Evolutionary conservation across 2,888 invertebrate species (phyloP), one percentile per base, ranked within the genome.

Genomic region (Brenthis hecate): DNA sequence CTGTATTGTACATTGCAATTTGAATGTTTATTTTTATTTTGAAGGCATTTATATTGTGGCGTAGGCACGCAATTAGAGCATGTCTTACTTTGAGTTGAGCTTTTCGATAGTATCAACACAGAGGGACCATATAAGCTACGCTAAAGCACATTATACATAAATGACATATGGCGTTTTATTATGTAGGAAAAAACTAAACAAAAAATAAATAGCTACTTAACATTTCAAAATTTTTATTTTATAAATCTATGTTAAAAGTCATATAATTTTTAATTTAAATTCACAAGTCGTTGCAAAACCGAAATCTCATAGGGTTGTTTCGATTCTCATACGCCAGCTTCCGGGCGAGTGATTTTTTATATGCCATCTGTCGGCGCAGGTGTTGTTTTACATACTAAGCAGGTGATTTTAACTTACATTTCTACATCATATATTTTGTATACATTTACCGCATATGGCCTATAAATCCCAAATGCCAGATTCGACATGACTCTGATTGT

Each of bases 301-400:
- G 56, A 66, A 68, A 68, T 68, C 70, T 61, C 63, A 23, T 50
- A 69, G 70, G 72, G 73, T 73, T 70, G 73, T 73, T 76, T 73
- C 73, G 72, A 66, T 69, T 73, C 72, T 75, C 71, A 64, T 68
- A 57, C 71, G 70, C 76, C 77, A 77, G 78, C 79, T 80, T 81
- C 82, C 82, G 78, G 75, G 70, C 74, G 75, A 72, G 75, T 56
- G 80, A 43, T 81, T 84, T 86, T 88, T 88, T 89, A 83, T 86
- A 76, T 76, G 75, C 83, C 91, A 91, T 90, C 89, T 92, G 92
- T 83, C 85, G 86, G 70, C 75, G 88, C 92, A 92, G 91, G 92
- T 92, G 92, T 85, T 82, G 80, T 78, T 85, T 85, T 88, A 86
- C 87, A 88, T 88, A 86, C 80, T 83, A 86, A 91, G 86, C 92